Evolutionary conservation across 2,113 vertebrate genomes (phyloP).

Genomic region (Aythya baeri): DNA sequence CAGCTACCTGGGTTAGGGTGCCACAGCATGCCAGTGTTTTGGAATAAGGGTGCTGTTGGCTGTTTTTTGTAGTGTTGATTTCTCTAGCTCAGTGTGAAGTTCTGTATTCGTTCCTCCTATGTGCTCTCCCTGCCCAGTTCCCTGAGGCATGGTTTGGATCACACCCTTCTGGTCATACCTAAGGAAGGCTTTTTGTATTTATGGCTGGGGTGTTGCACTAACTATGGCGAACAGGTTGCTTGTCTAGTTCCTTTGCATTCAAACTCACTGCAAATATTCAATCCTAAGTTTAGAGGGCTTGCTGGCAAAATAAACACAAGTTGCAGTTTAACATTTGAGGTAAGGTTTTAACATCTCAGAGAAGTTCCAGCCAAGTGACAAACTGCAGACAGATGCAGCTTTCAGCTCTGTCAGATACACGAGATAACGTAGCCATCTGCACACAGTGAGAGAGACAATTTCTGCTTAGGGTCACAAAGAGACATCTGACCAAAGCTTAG

Average conservation of each 20-base stretch:
- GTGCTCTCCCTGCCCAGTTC: background rate
- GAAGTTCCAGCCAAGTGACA: background rate
- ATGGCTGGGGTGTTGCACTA: background rate
- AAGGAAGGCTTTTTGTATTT: background rate
- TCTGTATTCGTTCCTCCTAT: background rate
- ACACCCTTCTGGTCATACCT: background rate
- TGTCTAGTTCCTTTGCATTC: background rate
- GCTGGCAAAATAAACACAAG: conserved; percentile 3
- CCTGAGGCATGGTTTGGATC: background rate
- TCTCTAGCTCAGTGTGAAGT: background rate
- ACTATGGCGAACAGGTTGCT: background rate
- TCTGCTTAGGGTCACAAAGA: background rate
- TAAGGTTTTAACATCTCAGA: background rate
- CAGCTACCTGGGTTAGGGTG: background rate
- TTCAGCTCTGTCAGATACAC: background rate
- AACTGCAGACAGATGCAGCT: conserved; percentile 49
- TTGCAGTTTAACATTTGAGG: background rate
- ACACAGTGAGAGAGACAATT: background rate
- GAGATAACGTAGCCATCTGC: conserved; percentile 14
- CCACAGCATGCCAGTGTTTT: background rate
- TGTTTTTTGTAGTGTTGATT: background rate
- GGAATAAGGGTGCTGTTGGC: background rate
- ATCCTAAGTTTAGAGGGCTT: background rate
- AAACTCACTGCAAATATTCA: background rate
- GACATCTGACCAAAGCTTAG: conserved; percentile 3